These are phyloP conservation scores for Phenganax stokvisi DNA, from an alignment of 92 coral and sea anemone genomes.

Conservation along the genomic window DNA sequence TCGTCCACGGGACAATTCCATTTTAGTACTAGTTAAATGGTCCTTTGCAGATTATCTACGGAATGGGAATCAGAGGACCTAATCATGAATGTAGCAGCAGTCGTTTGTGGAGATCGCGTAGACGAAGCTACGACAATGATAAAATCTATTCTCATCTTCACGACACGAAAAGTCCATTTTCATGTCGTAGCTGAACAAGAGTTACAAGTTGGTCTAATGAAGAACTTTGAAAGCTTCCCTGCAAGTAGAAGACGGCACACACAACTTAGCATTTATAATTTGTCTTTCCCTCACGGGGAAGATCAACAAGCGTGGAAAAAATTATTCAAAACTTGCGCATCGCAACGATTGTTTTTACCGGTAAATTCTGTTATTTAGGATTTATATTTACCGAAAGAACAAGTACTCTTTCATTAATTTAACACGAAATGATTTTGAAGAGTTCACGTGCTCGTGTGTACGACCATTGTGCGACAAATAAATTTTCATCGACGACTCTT, in stretches of 20 bases:
- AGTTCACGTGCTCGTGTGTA: not conserved
- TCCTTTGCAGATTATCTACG: conserved; percentile 1
- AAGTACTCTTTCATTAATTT: not conserved
- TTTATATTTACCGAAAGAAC: not conserved
- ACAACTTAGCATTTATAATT: conserved; percentile 59
- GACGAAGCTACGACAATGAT: conserved; percentile 75
- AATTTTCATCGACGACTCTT: not conserved
- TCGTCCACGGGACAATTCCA: too few species aligned
- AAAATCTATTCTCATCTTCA: conserved; percentile 72
- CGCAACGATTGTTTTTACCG: conserved; percentile 78
- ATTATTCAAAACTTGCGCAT: conserved; percentile 88
- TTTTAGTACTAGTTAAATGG: not conserved
- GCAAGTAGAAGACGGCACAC: conserved; percentile 46
- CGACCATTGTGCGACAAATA: not conserved
- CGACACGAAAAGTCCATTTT: conserved; percentile 55
- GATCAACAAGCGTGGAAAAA: conserved; percentile 63
- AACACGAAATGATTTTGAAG: not conserved
- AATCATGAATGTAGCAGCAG: conserved; percentile 53
- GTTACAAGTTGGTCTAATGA: conserved; percentile 54
- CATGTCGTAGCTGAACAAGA: conserved; percentile 73
- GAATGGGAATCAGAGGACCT: not conserved
- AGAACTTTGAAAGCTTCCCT: conserved; percentile 56
- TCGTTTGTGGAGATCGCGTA: conserved; percentile 74
- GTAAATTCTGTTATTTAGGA: conserved; percentile 46
- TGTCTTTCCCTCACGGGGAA: conserved; percentile 64